These are phyloP conservation scores for Pseudomyrmex concolor DNA, from an alignment of 1,140 invertebrate genomes.

Conservation along the genomic window DNA sequence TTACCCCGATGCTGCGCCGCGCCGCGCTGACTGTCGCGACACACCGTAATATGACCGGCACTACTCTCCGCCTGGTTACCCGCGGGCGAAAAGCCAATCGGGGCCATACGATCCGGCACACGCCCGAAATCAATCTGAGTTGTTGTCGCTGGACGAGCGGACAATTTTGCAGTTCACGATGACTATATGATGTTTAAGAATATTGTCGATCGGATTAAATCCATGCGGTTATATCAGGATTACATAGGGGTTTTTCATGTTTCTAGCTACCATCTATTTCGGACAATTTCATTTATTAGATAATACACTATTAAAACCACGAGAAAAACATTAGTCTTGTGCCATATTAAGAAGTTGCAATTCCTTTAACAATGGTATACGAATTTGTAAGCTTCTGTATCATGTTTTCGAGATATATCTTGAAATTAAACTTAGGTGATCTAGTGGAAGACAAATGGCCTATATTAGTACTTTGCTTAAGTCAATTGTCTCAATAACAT, in stretches of 20 bases:
- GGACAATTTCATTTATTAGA: neutral
- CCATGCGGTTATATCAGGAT: too few species aligned
- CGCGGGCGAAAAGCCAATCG: slow-evolving; percentile 73
- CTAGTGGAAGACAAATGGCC: neutral
- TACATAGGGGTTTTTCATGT: too few species aligned
- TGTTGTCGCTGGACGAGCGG: slow-evolving; percentile 44
- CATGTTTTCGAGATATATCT: too few species aligned
- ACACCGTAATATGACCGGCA: slow-evolving; percentile 69
- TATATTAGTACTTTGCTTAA: too few species aligned
- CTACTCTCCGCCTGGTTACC: slow-evolving; percentile 47
- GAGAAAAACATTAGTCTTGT: neutral
- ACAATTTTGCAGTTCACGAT: slow-evolving; percentile 22
- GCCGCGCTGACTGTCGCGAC: slow-evolving; percentile 63
- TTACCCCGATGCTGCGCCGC: slow-evolving; percentile 41
- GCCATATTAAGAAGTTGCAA: neutral
- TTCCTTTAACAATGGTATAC: neutral
- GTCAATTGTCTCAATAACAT: neutral
- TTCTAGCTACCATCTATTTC: neutral
- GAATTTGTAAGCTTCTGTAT: neutral
- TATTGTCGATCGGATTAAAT: neutral
- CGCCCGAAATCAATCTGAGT: slow-evolving; percentile 72
- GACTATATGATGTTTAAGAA: slow-evolving; percentile 3
- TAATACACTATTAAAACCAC: neutral
- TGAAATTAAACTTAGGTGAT: neutral
- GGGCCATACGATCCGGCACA: slow-evolving; percentile 69